phyloP scores from a whole-genome alignment of 2,888 invertebrate species.

The Rhingia campestris region DNA sequence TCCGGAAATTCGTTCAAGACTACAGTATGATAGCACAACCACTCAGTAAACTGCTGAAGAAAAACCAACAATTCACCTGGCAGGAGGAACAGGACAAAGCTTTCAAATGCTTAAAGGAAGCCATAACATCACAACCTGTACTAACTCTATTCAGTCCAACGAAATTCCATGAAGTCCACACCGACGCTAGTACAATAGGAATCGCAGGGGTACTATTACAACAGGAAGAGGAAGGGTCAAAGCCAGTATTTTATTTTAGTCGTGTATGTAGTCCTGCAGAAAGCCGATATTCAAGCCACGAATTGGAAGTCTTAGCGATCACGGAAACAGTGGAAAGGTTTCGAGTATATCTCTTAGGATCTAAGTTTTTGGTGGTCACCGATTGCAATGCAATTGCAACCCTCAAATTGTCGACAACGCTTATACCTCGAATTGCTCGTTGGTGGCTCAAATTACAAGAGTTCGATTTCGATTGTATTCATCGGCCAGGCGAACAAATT shows the following conservation, averaged over 20 bases:
- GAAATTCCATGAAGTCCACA: not conserved
- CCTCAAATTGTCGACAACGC: slow-evolving; percentile 76
- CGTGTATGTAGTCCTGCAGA: no score
- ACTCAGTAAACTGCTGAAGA: not conserved
- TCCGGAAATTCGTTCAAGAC: not conserved
- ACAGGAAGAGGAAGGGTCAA: slow-evolving; percentile 16
- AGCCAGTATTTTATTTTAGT: slow-evolving; percentile 77
- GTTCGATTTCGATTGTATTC: slow-evolving; percentile 56
- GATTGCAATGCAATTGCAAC: slow-evolving; percentile 79
- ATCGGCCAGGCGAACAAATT: slow-evolving; percentile 72
- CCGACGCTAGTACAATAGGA: no score
- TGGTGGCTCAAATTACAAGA: no score
- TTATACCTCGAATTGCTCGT: slow-evolving; percentile 77
- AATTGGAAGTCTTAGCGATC: slow-evolving; percentile 80
- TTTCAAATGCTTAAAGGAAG: no score
- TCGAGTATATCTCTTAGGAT: slow-evolving; percentile 78
- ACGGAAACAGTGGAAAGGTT: slow-evolving; percentile 78
- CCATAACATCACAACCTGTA: no score
- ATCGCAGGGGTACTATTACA: slow-evolving; percentile 21
- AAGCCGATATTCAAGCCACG: slow-evolving; percentile 80
- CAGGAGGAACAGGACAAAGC: no score
- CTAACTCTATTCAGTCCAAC: not conserved
- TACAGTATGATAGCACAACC: not conserved
- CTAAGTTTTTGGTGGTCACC: slow-evolving; percentile 77
- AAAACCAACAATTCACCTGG: not conserved